Conservation (phyloP, 2,888 invertebrate genomes). For the Acleris emargana region DNA sequence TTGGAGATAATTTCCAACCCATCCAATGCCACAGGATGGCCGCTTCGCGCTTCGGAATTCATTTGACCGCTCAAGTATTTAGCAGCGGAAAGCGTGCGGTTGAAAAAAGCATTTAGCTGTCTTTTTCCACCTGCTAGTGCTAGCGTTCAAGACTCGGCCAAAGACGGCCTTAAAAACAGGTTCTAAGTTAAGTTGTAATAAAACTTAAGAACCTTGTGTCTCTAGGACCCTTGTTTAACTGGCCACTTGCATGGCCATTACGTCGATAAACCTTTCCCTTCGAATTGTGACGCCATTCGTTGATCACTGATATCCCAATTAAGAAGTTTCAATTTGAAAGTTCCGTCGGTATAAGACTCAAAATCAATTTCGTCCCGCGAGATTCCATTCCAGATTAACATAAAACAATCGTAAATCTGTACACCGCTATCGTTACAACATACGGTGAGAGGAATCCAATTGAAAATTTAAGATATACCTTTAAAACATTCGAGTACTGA, state of each 20-base stretch:
- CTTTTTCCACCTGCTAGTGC: too few relatives aligned
- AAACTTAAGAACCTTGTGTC: too few relatives aligned
- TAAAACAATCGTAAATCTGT: conserved; percentile 33
- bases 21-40: conserved; percentile 63
- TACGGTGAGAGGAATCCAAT: conserved; percentile 24
- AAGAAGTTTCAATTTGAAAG: conserved; percentile 17
- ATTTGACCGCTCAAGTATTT: conserved; percentile 64
- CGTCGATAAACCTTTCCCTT: neutral
- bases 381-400: conserved; percentile 27
- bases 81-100: conserved; percentile 17
- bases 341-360: conserved; percentile 19
- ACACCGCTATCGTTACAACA: conserved; percentile 18
- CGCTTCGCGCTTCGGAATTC: conserved; percentile 47
- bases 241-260: neutral
- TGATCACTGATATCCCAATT: neutral
- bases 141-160: neutral
- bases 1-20: conserved; percentile 78
- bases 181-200: too few relatives aligned
- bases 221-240: neutral
- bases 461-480: conserved; percentile 12
- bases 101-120: neutral
- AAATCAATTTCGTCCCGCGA: conserved; percentile 24
- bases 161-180: neutral
- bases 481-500: too few relatives aligned
- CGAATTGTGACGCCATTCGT: neutral